A percentile compares a stretch with the other conserved stretches of the same genome.
phyloP scores from a whole-genome alignment of 2,797 vertebrate species.

The Hydrocynus forskahlii region DNA sequence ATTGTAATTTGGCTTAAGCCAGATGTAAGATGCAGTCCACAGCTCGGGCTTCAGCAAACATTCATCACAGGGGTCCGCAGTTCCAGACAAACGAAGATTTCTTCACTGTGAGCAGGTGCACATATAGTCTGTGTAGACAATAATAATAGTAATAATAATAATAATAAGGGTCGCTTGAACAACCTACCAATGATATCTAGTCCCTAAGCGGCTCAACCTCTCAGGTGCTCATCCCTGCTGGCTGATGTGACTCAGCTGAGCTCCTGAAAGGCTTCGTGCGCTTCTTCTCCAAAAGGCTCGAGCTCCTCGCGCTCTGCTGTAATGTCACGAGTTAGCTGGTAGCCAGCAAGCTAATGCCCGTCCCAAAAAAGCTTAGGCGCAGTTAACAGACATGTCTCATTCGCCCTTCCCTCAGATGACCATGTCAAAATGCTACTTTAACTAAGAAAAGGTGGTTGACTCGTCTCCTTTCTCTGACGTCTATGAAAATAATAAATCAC shows the following conservation, averaged over 20 bases:
- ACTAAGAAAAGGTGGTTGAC: neutral
- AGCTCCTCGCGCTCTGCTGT: neutral
- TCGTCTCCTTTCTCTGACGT: neutral
- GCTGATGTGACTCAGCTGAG: neutral
- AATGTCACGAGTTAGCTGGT: neutral
- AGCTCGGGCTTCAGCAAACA: neutral
- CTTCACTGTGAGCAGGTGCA: constrained; percentile 23
- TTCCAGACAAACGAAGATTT: neutral
- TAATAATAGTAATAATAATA: neutral
- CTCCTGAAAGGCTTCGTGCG: neutral
- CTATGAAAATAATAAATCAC: neutral
- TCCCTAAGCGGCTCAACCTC: neutral
- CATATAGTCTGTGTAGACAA: neutral
- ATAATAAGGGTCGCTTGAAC: neutral
- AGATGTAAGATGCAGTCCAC: neutral
- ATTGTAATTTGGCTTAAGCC: neutral
- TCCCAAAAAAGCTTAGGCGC: neutral
- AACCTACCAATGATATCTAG: constrained; percentile 4
- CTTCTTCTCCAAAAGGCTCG: neutral
- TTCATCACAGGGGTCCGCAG: neutral
- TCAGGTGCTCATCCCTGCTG: neutral
- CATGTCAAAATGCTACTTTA: neutral
- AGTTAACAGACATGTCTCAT: constrained; percentile 6
- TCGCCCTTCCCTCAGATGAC: neutral
- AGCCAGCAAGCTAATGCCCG: neutral